Conservation (phyloP, 2,113 vertebrate genomes). For the Phylloscopus whistleri region DNA sequence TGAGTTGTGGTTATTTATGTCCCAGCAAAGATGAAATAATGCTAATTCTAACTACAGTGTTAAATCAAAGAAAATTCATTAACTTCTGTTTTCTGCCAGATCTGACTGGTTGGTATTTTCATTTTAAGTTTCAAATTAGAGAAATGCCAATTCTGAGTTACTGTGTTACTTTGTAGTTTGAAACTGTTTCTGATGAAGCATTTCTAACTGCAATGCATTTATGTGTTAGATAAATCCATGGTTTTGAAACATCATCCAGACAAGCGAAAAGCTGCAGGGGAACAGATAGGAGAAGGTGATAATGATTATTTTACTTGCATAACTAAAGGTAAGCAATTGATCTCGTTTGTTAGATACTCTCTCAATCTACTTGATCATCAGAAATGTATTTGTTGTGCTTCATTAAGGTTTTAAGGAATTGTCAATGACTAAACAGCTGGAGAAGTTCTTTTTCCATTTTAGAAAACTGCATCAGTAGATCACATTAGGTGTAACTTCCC, state of each 20-base stretch:
- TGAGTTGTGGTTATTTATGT: not conserved
- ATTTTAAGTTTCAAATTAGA: not conserved
- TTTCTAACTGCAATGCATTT: constrained; percentile 12
- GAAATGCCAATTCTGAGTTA: not conserved
- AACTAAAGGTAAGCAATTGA: constrained; percentile 86
- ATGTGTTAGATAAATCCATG: constrained; percentile 89
- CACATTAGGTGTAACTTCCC: not conserved
- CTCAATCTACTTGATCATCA: not conserved
- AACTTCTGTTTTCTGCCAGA: not conserved
- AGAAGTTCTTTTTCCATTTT: not conserved
- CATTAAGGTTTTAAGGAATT: not conserved
- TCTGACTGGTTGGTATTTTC: not conserved
- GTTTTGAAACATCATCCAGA: constrained; percentile 98
- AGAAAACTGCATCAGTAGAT: not conserved
- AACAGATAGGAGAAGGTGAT: constrained; percentile 95
- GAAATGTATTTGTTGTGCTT: not conserved
- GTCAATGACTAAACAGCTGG: not conserved
- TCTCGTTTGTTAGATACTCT: not conserved
- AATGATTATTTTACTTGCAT: constrained; percentile 99
- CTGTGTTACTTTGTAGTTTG: not conserved
- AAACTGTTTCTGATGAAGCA: not conserved
- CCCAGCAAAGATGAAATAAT: not conserved
- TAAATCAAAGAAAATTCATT: not conserved
- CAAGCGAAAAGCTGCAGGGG: constrained; percentile 96
- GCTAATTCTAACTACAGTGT: not conserved